Evolutionary conservation across 2,113 vertebrate genomes (phyloP), one percentile per base, ranked within the genome.

Genomic region (Phalacrocorax carbo): DNA sequence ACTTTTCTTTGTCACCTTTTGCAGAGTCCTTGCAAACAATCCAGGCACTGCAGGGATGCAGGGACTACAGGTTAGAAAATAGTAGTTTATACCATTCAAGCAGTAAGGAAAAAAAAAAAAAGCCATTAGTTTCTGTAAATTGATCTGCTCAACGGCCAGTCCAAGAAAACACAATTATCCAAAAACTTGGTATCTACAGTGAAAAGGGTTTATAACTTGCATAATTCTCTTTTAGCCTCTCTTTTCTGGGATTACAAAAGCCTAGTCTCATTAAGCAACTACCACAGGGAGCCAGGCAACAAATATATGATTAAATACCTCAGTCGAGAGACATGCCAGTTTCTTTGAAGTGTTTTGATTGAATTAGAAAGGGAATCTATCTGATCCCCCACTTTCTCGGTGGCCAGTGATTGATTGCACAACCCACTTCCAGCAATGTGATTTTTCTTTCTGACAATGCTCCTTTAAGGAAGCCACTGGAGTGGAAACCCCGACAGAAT

Each of bases 391-490:
- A n/a, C 76, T 40, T 79, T 88, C 65, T 64, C 4, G 0, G 55
- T 71, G 82, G 44, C 65, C 86, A 55, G 48, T 93, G 86, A 95
- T 66, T 79, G 93, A 97, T 70, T 89, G 94, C 83, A 76, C 3
- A 14, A n/a, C 81, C 84, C 78, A 65, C 70, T 89, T 44, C 22
- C 88, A 82, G 83, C 66, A 58, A 32, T 5, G 81, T 44, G 86
- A 96, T 97, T 96, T 90, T 94, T 95, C 97, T 96, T 96, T 42
- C 84, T 94, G 96, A 94, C 93, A 95, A 54, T 9, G 49, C 29
- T 54, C 81, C 91, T 91, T 87, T 82, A 94, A 85, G 75, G 83
- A 89, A 94, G 44, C 18, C 81, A 58, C 70, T 65, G 83, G 70
- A 89, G 81, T 3, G 0, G 81, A 95, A 95, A 84, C 25, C 40